phyloP scores from a whole-genome alignment of 1,140 invertebrate species.

The Drosophila serrata region DNA sequence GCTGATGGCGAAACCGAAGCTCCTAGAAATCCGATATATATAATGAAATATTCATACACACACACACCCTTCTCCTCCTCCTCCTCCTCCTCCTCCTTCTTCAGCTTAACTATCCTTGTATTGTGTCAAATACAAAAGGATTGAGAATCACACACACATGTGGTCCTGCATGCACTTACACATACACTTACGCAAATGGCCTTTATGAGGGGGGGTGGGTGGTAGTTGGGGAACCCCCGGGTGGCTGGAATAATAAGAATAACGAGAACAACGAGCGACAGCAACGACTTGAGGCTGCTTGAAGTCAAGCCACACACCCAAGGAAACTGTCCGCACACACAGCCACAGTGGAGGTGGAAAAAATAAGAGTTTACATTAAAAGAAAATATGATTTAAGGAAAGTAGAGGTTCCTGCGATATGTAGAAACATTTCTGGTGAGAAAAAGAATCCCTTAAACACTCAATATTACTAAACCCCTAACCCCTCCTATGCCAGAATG shows the following conservation, averaged over 20 bases:
- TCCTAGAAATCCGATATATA: slow-evolving; percentile 72
- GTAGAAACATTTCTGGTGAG: background rate
- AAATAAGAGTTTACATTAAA: background rate
- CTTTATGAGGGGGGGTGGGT: slow-evolving; percentile 36
- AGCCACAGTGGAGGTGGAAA: background rate
- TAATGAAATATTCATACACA: slow-evolving; percentile 79
- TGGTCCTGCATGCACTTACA: slow-evolving; percentile 37
- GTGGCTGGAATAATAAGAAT: slow-evolving; percentile 69
- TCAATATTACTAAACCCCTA: no score
- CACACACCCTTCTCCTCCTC: slow-evolving; percentile 2
- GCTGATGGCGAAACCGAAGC: slow-evolving; percentile 47
- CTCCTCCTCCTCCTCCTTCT: background rate
- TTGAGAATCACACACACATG: slow-evolving; percentile 55
- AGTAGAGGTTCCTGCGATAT: no score
- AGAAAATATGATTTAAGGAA: background rate
- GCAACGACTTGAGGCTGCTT: slow-evolving; percentile 69
- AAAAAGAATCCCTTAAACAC: no score
- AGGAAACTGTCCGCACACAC: slow-evolving; percentile 6
- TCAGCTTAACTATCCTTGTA: slow-evolving; percentile 51
- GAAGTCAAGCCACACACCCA: slow-evolving; percentile 40
- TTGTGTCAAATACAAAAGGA: slow-evolving; percentile 77
- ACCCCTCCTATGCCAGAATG: background rate
- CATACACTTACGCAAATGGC: slow-evolving; percentile 56
- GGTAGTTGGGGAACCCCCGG: slow-evolving; percentile 8
- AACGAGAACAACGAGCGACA: slow-evolving; percentile 67